Evolutionary conservation across 2,113 vertebrate genomes (phyloP).

Genomic region (Micronycteris hirsuta): DNA sequence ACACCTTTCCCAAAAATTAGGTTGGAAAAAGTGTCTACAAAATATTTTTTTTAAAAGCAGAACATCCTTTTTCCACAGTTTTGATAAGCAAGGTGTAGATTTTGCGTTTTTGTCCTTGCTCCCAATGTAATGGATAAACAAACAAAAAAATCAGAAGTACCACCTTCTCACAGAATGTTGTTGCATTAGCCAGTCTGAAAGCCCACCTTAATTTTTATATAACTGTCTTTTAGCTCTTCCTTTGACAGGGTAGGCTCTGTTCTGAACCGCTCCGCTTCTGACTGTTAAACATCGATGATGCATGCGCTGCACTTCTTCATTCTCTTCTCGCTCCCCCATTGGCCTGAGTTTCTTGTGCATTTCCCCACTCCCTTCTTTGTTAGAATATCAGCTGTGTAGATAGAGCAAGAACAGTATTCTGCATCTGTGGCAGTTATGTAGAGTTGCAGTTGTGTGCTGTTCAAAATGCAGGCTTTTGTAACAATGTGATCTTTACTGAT

Average conservation of each 20-base stretch:
- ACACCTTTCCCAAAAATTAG: slow-evolving; percentile 53
- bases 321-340: slow-evolving; percentile 51
- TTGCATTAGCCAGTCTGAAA: slow-evolving; percentile 92
- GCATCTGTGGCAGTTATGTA: slow-evolving; percentile 88
- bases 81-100: slow-evolving; percentile 72
- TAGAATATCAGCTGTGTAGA: slow-evolving; percentile 86
- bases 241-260: slow-evolving; percentile 83
- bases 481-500: slow-evolving; percentile 88
- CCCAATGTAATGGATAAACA: slow-evolving; percentile 83
- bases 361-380: slow-evolving; percentile 63
- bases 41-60: slow-evolving; percentile 48
- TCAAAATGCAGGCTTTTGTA: slow-evolving; percentile 88
- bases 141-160: slow-evolving; percentile 79
- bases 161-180: slow-evolving; percentile 87
- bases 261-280: slow-evolving; percentile 85
- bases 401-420: slow-evolving; percentile 87
- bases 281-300: slow-evolving; percentile 82
- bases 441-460: slow-evolving; percentile 87
- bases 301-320: slow-evolving; percentile 82
- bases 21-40: slow-evolving; percentile 57
- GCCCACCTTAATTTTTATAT: slow-evolving; percentile 92
- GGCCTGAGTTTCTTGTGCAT: slow-evolving; percentile 73
- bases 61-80: slow-evolving; percentile 54
- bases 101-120: slow-evolving; percentile 96
- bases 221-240: slow-evolving; percentile 86